Conservation (phyloP, 92 coral and sea anemone genomes). For the Palythoa grandis region DNA sequence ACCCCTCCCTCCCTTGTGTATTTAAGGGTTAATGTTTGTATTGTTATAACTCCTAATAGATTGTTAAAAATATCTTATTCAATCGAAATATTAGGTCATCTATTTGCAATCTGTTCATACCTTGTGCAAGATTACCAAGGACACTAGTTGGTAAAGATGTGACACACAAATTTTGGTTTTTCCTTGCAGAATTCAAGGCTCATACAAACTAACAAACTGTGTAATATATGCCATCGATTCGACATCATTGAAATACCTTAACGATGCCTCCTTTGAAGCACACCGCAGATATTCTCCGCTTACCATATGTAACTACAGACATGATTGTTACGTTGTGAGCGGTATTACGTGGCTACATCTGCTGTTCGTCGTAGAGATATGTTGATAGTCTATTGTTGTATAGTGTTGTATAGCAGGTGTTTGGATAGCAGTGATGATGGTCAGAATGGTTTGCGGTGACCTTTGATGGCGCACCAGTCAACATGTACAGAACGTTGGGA, state of each 20-base stretch:
- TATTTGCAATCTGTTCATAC: too few species aligned
- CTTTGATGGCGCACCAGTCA: not conserved
- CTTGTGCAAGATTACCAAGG: not conserved
- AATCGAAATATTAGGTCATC: too few species aligned
- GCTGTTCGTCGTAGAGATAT: not conserved
- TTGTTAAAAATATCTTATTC: too few species aligned
- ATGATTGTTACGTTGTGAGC: not conserved
- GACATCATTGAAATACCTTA: not conserved
- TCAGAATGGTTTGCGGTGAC: too few species aligned
- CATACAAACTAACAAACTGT: not conserved
- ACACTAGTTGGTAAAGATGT: not conserved
- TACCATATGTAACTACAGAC: not conserved
- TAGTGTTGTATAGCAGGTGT: not conserved
- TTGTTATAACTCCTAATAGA: too few species aligned
- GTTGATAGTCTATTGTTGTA: not conserved
- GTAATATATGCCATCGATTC: conserved; percentile 6
- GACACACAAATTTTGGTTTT: not conserved
- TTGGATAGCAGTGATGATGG: not conserved
- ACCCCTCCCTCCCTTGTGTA: too few species aligned
- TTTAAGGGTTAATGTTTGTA: too few species aligned
- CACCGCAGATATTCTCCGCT: not conserved
- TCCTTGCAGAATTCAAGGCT: conserved; percentile 10
- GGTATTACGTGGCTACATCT: not conserved
- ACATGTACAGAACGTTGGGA: too few species aligned
- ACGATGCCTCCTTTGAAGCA: not conserved